Base-by-base conservation (phyloP, 2,888 invertebrate species). In the Byasa hedistus region DNA sequence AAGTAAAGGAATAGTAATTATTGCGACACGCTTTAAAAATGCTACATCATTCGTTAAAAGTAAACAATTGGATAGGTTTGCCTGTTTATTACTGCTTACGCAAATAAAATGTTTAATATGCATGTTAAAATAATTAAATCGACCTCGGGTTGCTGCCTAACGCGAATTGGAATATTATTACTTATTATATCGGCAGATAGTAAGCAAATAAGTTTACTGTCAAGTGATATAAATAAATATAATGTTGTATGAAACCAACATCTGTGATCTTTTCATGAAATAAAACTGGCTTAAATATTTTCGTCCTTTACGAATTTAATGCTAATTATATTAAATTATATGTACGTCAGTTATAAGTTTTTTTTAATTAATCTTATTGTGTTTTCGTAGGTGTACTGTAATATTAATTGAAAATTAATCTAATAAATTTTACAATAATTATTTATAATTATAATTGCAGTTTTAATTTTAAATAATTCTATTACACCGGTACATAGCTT, bases 81-180 rank as follows among this genome's bases (percentile, higher is more conserved):
- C 22, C 23, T 24, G 22, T 23, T 22, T 58, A 21, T 54, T 58
- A 54, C 15, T 24, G 57, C 52, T 66, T 66, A 61, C 65, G 65
- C 65, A 61, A 65, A 32, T 59, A 23, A 61, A 66, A 52, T 52
- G 51, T 22, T 65, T 61, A 57, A 24, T 39, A 65, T 65, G 61
- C 52, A 52, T 56, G 44, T 62, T 17, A 54, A 58, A 64, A 39
- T 59, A 48, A 65, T 52, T 55, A 44, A 44, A 44, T 60, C 52
- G 55, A 65, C 65, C 65, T 65, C 22, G 52, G 59, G 24, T 19
- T 48, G 5, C 3, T 48, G 8, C 48, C 48, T 48, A 48, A 48
- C n/a, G 48, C 5, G 48, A n/a, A 48, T 48, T n/a, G 39, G 39
- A 39, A 39, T 39, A 39, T 15, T 48, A 48, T 7, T 7, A 36